Base-by-base conservation (phyloP, 1,140 invertebrate genomes). In the Penaeus japonicus region DNA sequence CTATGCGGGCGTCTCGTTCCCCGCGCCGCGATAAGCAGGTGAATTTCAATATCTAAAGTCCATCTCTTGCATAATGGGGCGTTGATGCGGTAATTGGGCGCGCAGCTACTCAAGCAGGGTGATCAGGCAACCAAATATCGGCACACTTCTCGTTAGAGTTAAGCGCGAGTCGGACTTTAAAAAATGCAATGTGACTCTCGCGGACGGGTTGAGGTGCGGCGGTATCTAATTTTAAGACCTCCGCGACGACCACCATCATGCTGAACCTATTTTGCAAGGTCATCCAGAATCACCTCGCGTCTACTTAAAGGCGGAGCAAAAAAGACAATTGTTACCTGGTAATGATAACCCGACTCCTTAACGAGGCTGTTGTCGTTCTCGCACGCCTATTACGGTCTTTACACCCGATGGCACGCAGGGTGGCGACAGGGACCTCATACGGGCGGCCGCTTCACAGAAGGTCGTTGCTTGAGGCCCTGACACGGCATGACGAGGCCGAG, bases 271-370 rank as follows among this genome's bases (percentile, higher is more conserved):
- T 79, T 22, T 79, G 65, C 65, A 53, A n/a, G 10, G 35, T 84
- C 83, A 84, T 84, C n/a, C 20, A 75, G 75, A 75, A 75, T 75
- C 83, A 70, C 39, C 83, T 54, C 5, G 35, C 24, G 35, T 81
- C 75, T 47, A 53, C 77, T 22, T 79, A 35, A 35, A 75, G 77
- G 20, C 77, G 2, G 7, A 0, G 77, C 39, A 84, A 75, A 84
- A 32, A 62, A 17, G 2, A 32, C 35, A 53, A 73, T 54, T 54
- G 70, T 53, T 75, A 30, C 53, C 83, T 84, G 65, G 53, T 54
- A 47, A 27, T 84, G 83, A 73, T 84, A 84, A 59, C n/a, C 35
- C 15, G 75, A 70, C 39, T 53, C 27, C 83, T 84, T 75, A 75
- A 73, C 47, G 62, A 47, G 65, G 47, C 32, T 54, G 83, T 30